Conservation (phyloP, 2,113 vertebrate species). For the Redunca redunca region DNA sequence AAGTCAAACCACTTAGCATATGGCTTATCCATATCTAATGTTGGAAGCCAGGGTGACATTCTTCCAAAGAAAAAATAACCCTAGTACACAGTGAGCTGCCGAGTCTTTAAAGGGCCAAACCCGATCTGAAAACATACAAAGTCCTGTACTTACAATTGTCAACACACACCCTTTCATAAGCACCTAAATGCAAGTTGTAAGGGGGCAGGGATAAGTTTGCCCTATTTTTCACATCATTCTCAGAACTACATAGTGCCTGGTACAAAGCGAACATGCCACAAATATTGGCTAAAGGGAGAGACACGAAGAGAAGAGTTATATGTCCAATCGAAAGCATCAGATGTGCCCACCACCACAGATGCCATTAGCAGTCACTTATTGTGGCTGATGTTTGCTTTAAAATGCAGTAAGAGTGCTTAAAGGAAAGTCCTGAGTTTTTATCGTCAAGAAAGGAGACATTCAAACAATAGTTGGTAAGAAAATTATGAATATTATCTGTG, state of each 20-base stretch:
- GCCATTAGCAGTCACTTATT: background rate
- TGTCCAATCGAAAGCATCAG: background rate
- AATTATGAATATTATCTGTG: background rate
- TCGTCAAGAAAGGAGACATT: background rate
- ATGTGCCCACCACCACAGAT: background rate
- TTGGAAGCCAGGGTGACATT: conserved; percentile 54
- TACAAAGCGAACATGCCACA: background rate
- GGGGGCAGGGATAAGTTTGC: background rate
- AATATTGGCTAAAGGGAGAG: background rate
- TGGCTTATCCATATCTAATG: conserved; percentile 49
- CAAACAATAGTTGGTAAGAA: background rate
- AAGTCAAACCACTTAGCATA: conserved; percentile 76
- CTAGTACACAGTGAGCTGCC: background rate
- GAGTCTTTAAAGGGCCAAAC: background rate
- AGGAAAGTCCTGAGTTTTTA: background rate
- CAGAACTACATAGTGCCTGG: too few species aligned
- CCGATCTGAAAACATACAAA: background rate
- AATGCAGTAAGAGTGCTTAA: background rate
- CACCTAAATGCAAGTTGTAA: background rate
- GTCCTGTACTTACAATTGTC: background rate
- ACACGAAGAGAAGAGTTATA: background rate
- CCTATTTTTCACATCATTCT: background rate
- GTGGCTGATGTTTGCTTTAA: background rate
- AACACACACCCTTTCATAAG: background rate
- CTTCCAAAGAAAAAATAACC: conserved; percentile 54